phyloP scores from a whole-genome alignment of 2,888 invertebrate species.

The Eupithecia insigniata region DNA sequence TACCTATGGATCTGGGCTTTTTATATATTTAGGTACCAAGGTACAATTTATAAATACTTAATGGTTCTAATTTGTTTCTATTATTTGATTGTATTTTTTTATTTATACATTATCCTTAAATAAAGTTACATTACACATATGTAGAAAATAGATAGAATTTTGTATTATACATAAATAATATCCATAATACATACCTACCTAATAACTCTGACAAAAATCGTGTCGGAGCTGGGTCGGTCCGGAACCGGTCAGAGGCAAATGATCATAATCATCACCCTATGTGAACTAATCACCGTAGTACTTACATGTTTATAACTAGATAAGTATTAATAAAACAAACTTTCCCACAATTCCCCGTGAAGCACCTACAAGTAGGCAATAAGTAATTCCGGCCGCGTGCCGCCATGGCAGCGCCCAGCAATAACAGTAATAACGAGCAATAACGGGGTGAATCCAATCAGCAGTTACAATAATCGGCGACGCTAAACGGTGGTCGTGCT shows the following conservation, averaged over 20 bases:
- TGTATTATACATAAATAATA: too few species aligned
- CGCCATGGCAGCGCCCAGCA: background rate
- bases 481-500: constrained; percentile 1
- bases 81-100: too few species aligned
- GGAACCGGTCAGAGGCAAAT: too few species aligned
- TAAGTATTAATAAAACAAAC: constrained; percentile 15
- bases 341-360: constrained; percentile 23
- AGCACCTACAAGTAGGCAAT: constrained; percentile 4
- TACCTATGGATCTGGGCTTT: background rate
- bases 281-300: background rate
- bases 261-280: background rate
- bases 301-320: background rate
- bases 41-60: too few species aligned
- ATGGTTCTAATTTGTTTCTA: too few species aligned
- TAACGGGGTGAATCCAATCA: constrained; percentile 24
- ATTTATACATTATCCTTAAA: too few species aligned
- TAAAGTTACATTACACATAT: too few species aligned
- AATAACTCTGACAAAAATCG: too few species aligned
- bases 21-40: too few species aligned
- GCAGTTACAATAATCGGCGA: constrained; percentile 10
- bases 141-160: too few species aligned
- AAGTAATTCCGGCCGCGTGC: constrained; percentile 30
- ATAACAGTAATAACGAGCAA: constrained; percentile 14
- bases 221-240: too few species aligned
- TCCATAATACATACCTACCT: too few species aligned